phyloP scores from a whole-genome alignment of 2,797 vertebrate species.

The Hoplostethus atlanticus region DNA sequence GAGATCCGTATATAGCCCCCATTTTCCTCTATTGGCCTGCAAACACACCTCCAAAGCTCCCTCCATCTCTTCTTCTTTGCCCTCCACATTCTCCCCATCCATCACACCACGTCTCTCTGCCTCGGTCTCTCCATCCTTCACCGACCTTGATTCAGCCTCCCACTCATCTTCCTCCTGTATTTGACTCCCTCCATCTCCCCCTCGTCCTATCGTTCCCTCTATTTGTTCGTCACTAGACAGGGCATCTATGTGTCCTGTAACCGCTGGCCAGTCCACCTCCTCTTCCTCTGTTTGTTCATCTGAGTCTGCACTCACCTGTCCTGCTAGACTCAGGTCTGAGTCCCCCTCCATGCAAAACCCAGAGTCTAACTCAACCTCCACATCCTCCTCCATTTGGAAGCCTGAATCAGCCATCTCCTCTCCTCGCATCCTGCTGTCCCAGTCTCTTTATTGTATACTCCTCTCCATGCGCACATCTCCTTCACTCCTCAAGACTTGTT shows the following conservation, averaged over 20 bases:
- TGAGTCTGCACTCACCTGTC: slow-evolving; percentile 17
- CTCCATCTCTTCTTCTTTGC: neutral
- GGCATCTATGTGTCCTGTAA: neutral
- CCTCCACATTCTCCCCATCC: slow-evolving; percentile 11
- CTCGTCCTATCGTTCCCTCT: neutral
- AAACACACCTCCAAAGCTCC: slow-evolving; percentile 56
- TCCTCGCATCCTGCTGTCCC: slow-evolving; percentile 56
- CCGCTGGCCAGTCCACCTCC: slow-evolving; percentile 29
- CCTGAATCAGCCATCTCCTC: slow-evolving; percentile 45
- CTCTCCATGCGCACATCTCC: slow-evolving; percentile 12
- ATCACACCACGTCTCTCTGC: slow-evolving; percentile 7
- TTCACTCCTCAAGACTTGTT: slow-evolving; percentile 27
- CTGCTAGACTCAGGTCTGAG: slow-evolving; percentile 19
- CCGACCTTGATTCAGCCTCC: slow-evolving; percentile 4
- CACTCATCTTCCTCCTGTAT: slow-evolving; percentile 21
- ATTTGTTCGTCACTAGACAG: neutral
- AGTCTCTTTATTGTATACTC: slow-evolving; percentile 23
- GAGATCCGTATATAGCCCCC: slow-evolving; percentile 76
- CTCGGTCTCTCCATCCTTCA: slow-evolving; percentile 30
- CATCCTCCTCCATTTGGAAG: slow-evolving; percentile 52
- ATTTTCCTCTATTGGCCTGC: slow-evolving; percentile 58
- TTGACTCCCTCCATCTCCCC: slow-evolving; percentile 16
- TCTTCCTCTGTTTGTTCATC: slow-evolving; percentile 19
- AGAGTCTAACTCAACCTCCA: slow-evolving; percentile 49
- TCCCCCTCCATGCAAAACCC: slow-evolving; percentile 47